phyloP scores from a whole-genome alignment of 1,140 invertebrate species.

The Pogonomyrmex barbatus region DNA sequence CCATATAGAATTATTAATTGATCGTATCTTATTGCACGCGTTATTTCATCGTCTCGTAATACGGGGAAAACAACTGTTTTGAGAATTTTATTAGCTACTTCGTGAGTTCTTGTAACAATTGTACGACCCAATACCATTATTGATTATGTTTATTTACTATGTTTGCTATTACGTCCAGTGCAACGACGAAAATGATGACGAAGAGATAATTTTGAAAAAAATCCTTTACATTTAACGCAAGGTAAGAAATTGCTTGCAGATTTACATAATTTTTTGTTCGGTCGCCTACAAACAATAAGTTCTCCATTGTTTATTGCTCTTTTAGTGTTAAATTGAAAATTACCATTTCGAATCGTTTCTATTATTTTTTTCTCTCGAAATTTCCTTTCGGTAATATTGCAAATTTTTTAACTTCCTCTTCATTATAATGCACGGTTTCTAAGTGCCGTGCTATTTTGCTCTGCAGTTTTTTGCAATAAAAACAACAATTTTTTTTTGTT shows the following conservation, averaged over 20 bases:
- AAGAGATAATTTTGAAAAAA: background rate
- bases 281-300: background rate
- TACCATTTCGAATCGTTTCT: background rate
- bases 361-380: background rate
- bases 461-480: background rate
- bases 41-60: background rate
- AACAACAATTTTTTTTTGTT: background rate
- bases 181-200: background rate
- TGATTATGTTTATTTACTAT: background rate
- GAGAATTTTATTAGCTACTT: background rate
- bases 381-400: background rate
- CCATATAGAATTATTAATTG: constrained; percentile 5
- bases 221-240: background rate
- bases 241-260: background rate
- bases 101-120: background rate
- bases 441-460: background rate
- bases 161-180: background rate
- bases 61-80: background rate
- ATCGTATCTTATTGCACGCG: background rate
- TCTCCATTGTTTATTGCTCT: background rate
- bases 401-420: background rate
- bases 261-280: background rate
- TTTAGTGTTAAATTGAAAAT: background rate
- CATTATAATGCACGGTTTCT: background rate
- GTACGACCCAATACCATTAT: background rate